Percentiles rank a stretch among this genome's conserved stretches.
Evolutionary conservation across 2,888 invertebrate species (phyloP).

Genomic region (Cheilosia pagana): DNA sequence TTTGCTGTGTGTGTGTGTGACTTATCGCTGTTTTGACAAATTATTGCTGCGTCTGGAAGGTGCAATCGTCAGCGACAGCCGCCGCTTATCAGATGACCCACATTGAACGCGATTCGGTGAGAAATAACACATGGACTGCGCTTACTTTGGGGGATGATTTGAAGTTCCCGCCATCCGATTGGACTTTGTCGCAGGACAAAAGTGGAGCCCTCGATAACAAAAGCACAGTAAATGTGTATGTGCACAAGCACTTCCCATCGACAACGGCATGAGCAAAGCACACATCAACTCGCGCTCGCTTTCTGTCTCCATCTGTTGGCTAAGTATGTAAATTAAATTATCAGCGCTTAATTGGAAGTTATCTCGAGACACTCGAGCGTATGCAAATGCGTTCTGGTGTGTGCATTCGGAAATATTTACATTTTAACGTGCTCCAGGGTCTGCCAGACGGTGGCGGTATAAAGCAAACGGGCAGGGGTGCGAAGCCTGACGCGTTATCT

Average conservation of each 20-base stretch:
- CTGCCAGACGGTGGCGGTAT: conserved; percentile 18
- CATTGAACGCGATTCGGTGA: conserved; percentile 7
- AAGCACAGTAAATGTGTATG: neutral
- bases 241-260: neutral
- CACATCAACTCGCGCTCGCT: conserved; percentile 21
- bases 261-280: neutral
- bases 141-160: neutral
- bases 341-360: conserved; percentile 74
- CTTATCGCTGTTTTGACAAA: conserved; percentile 12
- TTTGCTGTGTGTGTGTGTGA: neutral
- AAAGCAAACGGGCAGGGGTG: conserved; percentile 8
- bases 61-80: neutral
- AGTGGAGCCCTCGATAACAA: neutral
- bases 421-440: conserved; percentile 66
- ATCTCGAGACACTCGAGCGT: conserved; percentile 71
- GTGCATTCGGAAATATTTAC: conserved; percentile 72
- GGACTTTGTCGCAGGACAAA: neutral
- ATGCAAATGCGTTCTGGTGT: conserved; percentile 69
- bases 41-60: conserved; percentile 3
- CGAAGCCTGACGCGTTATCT: conserved; percentile 31
- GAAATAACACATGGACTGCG: conserved; percentile 9
- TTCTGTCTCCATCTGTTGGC: conserved; percentile 9
- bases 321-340: conserved; percentile 73
- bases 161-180: neutral
- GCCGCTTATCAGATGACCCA: conserved; percentile 46